Conservation (phyloP, 2,888 invertebrate genomes). For the Rhogogaster chlorosoma region DNA sequence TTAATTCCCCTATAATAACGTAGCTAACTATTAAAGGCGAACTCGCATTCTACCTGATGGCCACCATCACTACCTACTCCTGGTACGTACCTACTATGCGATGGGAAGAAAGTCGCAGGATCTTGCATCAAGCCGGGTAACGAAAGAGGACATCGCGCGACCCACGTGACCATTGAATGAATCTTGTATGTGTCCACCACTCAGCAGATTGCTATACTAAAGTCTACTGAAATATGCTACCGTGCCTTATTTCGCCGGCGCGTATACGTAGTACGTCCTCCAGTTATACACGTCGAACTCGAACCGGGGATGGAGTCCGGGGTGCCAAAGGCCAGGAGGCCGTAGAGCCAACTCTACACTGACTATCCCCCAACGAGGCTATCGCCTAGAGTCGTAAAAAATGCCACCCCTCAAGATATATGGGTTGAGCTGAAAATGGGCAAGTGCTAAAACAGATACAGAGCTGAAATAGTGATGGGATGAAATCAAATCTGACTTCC, state of each 20-base stretch:
- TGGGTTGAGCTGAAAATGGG: slow-evolving; percentile 13
- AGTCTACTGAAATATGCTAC: slow-evolving; percentile 63
- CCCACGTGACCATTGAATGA: slow-evolving; percentile 61
- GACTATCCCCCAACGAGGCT: slow-evolving; percentile 34
- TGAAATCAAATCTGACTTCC: slow-evolving; percentile 31
- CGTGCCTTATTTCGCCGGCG: not conserved
- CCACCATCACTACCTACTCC: not conserved
- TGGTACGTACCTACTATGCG: not conserved
- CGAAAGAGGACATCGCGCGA: not conserved
- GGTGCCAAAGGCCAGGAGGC: slow-evolving; percentile 40
- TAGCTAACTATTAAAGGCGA: not conserved
- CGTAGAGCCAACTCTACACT: slow-evolving; percentile 8
- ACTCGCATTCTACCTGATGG: not conserved
- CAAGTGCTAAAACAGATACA: slow-evolving; percentile 39
- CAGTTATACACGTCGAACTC: not conserved
- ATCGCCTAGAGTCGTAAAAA: slow-evolving; percentile 45
- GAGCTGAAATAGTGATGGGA: slow-evolving; percentile 35
- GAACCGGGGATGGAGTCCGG: not conserved
- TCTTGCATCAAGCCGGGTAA: not conserved
- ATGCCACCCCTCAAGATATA: slow-evolving; percentile 43
- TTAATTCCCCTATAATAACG: not conserved
- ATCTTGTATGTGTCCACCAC: slow-evolving; percentile 69
- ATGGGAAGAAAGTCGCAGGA: not conserved
- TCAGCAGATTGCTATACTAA: slow-evolving; percentile 71
- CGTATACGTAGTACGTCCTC: not conserved